Evolutionary conservation across 2,113 vertebrate genomes (phyloP).

Genomic region (Lontra canadensis): DNA sequence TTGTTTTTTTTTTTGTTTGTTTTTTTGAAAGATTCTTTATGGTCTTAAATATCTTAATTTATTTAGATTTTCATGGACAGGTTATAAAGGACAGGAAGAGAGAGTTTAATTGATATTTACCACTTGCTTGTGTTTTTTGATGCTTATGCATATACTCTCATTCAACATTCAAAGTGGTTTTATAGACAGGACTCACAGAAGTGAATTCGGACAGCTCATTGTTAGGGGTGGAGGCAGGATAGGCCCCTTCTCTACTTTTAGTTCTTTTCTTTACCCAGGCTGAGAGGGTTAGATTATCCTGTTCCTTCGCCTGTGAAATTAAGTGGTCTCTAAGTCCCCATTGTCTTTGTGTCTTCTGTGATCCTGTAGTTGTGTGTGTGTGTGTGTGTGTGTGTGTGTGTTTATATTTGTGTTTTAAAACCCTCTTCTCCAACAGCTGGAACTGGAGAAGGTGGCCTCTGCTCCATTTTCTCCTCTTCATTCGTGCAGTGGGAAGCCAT

Average conservation of each 20-base stretch:
- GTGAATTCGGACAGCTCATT: neutral
- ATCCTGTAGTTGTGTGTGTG: neutral
- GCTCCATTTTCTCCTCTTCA: constrained; percentile 92
- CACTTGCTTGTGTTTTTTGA: neutral
- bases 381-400: constrained; percentile 9
- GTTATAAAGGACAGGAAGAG: neutral
- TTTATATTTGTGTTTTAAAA: constrained; percentile 31
- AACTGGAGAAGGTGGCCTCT: constrained; percentile 88
- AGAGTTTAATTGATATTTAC: neutral
- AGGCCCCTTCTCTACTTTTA: neutral
- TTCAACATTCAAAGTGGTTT: neutral
- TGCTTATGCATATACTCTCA: neutral
- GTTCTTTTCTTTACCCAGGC: neutral
- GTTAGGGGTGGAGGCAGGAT: neutral
- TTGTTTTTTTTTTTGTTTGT: neutral
- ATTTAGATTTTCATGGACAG: neutral
- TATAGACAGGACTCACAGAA: neutral
- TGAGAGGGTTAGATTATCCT: neutral
- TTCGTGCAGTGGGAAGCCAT: constrained; percentile 97
- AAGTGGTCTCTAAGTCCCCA: neutral
- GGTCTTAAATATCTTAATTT: constrained; percentile 5
- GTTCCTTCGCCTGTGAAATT: constrained; percentile 1
- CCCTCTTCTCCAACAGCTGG: constrained; percentile 84
- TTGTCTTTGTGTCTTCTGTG: neutral
- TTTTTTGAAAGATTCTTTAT: constrained; percentile 3